Evolutionary conservation across 2,888 invertebrate species (phyloP), one percentile per base, ranked within the genome.

Genomic region (Lutraria lutraria): DNA sequence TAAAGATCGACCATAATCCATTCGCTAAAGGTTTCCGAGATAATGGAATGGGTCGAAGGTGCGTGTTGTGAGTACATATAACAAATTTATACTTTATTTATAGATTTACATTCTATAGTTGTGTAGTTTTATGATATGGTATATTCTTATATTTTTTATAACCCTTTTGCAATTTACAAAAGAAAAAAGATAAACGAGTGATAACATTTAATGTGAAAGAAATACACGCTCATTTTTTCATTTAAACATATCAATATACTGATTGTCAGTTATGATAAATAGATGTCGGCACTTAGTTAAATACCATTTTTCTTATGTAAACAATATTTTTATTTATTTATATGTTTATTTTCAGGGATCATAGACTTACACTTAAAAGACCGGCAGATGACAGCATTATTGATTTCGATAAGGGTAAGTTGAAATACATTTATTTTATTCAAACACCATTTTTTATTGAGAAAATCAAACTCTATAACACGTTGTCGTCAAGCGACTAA

Each of bases 21-120:
- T 97, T 97, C 90, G 97, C 97, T 6, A 97, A 97, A 94, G 97
- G 97, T 16, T 97, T 97, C 93, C 93, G 97, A 63, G 97, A 97
- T 89, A 96, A 99, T 81, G 99, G 99, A 16, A 95, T 96, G 95
- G 96, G 95, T n/a, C 91, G 96, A 85, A 95, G 95, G 95, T 95
- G 92, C 88, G 93, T 92, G 82, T 87, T 91, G 90, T 91, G 88
- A 91, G 91, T 91, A 91, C 52, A 84, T 43, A 43, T 43, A 8
- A 21, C 52, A 86, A 16, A 31, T 34, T 76, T 76, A 72, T 34
- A 31, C 19, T 31, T 34, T 15, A 12, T 29, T 72, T 8, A 2
- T 72, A 25, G 13, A 72, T 72, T 68, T n/a, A 21, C 21, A n/a
- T 68, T 68, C 29, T 29, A 31, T 31, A 16, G 76, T 16, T 76